These are phyloP conservation scores for Castor canadensis DNA, from an alignment of 2,113 vertebrate genomes.

Conservation along the genomic window DNA sequence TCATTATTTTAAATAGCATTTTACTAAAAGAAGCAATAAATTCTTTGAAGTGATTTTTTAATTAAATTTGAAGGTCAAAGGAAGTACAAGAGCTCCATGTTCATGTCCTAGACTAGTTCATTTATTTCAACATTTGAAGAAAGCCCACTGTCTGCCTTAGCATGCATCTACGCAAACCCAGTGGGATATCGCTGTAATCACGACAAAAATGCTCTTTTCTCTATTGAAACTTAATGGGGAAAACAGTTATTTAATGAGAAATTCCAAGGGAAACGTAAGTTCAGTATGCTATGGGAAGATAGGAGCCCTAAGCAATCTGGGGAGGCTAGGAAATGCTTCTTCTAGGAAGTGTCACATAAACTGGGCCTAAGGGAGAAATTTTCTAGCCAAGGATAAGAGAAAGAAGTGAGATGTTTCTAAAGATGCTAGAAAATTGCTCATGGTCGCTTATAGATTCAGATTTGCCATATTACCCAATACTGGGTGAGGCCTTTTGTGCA, in stretches of 20 bases:
- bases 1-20: conserved; percentile 58
- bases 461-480: accelerated
- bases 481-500: background rate
- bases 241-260: background rate
- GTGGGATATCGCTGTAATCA: background rate
- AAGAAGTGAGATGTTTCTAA: background rate
- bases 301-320: background rate
- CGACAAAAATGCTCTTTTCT: background rate
- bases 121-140: conserved; percentile 56
- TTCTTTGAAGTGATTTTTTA: conserved; percentile 47
- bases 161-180: background rate
- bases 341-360: background rate
- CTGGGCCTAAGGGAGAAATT: background rate
- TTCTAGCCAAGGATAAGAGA: background rate
- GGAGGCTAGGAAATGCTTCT: background rate
- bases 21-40: conserved; percentile 59
- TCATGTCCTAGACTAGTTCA: conserved; percentile 65
- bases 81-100: conserved; percentile 31
- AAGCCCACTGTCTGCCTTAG: background rate
- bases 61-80: conserved; percentile 69
- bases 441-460: background rate
- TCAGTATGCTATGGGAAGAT: background rate
- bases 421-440: background rate
- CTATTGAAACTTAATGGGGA: background rate
- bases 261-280: background rate